Evolutionary conservation across 2,888 invertebrate genomes (phyloP).

Genomic region (Glaucopsyche alexis): DNA sequence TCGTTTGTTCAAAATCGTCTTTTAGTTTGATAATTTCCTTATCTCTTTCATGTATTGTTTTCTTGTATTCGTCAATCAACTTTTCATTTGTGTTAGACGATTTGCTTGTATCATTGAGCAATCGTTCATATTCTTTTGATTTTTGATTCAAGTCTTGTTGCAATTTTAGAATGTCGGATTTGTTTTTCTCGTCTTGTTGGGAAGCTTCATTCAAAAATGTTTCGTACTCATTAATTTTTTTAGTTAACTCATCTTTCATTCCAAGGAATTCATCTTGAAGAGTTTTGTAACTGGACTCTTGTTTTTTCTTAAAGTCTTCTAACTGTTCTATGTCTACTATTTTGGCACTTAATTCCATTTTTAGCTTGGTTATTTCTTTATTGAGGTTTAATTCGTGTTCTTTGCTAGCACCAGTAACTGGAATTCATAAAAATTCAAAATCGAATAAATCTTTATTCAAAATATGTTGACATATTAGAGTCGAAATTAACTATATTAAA

Average conservation of each 20-base stretch:
- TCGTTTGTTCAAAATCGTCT: conserved; percentile 70
- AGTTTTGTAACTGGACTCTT: conserved; percentile 58
- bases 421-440: conserved; percentile 36
- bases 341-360: conserved; percentile 79
- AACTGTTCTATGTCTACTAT: conserved; percentile 75
- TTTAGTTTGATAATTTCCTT: conserved; percentile 76
- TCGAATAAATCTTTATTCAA: neutral
- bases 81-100: conserved; percentile 63
- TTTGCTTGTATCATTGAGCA: conserved; percentile 63
- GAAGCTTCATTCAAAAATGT: conserved; percentile 64
- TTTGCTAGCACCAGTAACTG: conserved; percentile 70
- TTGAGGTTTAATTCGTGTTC: conserved; percentile 74
- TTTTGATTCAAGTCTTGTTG: conserved; percentile 63
- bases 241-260: conserved; percentile 62
- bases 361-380: conserved; percentile 75
- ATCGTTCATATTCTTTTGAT: conserved; percentile 64
- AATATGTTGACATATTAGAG: neutral
- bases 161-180: conserved; percentile 64
- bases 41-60: conserved; percentile 76
- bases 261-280: conserved; percentile 64
- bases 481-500: neutral
- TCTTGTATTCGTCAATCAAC: conserved; percentile 69
- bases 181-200: conserved; percentile 66
- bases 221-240: conserved; percentile 74
- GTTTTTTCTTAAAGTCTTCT: conserved; percentile 66